These are phyloP conservation scores for Eidolon helvum DNA, from an alignment of 2,113 vertebrate species.

Conservation along the genomic window DNA sequence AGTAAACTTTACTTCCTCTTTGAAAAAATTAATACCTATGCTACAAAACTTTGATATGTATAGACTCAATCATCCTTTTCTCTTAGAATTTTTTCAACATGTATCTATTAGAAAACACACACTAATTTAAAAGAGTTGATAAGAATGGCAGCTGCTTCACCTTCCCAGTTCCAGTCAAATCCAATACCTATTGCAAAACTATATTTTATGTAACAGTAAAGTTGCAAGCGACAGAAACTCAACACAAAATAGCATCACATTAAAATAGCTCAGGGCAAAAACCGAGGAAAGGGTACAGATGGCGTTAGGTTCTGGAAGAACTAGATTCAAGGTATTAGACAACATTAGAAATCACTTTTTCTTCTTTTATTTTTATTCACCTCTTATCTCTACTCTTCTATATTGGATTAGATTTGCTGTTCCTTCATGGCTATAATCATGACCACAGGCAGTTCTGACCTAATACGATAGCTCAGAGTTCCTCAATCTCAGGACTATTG, in stretches of 20 bases:
- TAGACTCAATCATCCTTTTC: neutral
- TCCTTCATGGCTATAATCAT: neutral
- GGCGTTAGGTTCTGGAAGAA: neutral
- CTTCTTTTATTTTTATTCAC: neutral
- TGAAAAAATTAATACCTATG: neutral
- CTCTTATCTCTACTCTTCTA: neutral
- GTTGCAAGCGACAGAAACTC: neutral
- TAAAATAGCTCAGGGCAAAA: neutral
- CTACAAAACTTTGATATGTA: neutral
- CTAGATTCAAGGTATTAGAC: neutral
- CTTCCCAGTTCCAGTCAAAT: neutral
- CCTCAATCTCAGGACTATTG: neutral
- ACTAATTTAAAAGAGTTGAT: neutral
- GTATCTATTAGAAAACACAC: neutral
- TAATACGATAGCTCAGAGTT: neutral
- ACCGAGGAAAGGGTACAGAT: neutral
- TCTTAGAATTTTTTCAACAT: neutral
- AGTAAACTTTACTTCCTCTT: neutral
- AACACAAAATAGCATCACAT: neutral
- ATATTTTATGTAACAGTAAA: neutral
- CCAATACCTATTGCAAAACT: neutral
- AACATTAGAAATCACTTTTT: neutral
- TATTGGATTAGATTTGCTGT: neutral
- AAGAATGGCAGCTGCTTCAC: neutral
- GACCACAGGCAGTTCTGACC: neutral